Percentiles rank a stretch among this genome's conserved stretches.
phyloP scores from a whole-genome alignment of 64 coral and sea anemone genomes.

The Stylophora pistillata region DNA sequence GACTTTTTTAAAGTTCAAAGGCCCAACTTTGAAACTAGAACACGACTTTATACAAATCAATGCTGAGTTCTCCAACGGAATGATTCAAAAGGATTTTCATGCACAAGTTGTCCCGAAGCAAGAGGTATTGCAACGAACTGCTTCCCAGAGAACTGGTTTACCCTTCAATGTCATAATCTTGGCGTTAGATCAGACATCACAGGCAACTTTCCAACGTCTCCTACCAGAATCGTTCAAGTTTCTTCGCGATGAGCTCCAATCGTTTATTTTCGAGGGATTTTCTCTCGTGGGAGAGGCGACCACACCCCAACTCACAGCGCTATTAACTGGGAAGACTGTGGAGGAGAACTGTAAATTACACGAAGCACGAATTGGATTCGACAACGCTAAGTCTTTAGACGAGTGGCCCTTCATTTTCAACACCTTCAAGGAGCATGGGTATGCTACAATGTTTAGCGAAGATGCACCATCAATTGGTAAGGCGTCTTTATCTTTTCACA shows the following conservation, averaged over 20 bases:
- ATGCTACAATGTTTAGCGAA: conserved; percentile 93
- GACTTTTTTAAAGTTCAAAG: conserved; percentile 11
- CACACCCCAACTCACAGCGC: conserved; percentile 81
- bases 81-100: conserved; percentile 71
- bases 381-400: conserved; percentile 50
- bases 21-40: conserved; percentile 19
- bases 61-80: conserved; percentile 26
- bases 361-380: conserved; percentile 67
- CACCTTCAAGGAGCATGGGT: conserved; percentile 66
- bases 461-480: conserved; percentile 82
- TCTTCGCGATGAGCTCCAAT: conserved; percentile 73
- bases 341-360: conserved; percentile 73
- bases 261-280: conserved; percentile 88
- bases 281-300: conserved; percentile 85
- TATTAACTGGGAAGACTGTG: conserved; percentile 78
- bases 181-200: conserved; percentile 84
- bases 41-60: conserved; percentile 61
- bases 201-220: conserved; percentile 76
- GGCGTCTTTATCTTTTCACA: background rate
- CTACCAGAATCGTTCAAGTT: conserved; percentile 72
- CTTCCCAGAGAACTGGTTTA: conserved; percentile 49
- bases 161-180: conserved; percentile 85
- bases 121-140: conserved; percentile 45
- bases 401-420: conserved; percentile 92
- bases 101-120: conserved; percentile 69